A percentile compares a stretch with the other conserved stretches of the same genome.
Evolutionary conservation across 2,113 vertebrate genomes (phyloP).

Genomic region (Danio rerio): GRCz12tu NC_133198.1:34529501-34530000

Average conservation of each 20-base stretch:
- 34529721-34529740: conserved; percentile 2
- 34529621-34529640: conserved; percentile 43
- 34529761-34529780: no score
- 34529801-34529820: no score
- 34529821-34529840: no score
- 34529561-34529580: conserved; percentile 52
- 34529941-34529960: no score
- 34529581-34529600: conserved; percentile 51
- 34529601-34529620: conserved; percentile 38
- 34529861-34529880: no score
- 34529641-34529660: conserved; percentile 31
- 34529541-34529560: conserved; percentile 30
- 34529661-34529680: conserved; percentile 10
- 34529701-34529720: conserved; percentile 20
- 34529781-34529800: background rate
- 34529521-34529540: conserved; percentile 9
- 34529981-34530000: no score
- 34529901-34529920: no score
- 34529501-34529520: conserved; percentile 38
- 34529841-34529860: no score
- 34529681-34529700: conserved; percentile 25
- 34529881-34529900: no score
- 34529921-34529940: no score
- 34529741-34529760: background rate
- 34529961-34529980: no score